phyloP scores from a whole-genome alignment of 2,113 vertebrate genomes.

The Elanus axillaris region DNA sequence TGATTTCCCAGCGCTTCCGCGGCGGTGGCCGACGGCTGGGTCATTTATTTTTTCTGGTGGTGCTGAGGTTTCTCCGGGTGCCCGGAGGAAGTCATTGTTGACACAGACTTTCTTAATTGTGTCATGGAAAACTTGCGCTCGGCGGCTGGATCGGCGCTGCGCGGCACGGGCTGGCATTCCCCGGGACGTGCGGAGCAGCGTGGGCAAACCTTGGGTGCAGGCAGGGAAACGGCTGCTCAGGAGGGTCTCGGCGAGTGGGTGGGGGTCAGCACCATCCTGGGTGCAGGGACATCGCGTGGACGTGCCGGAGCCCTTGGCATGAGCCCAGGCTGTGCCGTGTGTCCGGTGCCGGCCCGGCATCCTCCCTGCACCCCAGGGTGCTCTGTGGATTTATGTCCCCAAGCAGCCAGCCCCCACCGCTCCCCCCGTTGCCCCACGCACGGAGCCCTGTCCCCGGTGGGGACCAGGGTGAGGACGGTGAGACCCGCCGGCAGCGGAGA shows the following conservation, averaged over 20 bases:
- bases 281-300: fast-evolving
- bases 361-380: not conserved
- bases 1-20: fast-evolving
- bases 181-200: fast-evolving
- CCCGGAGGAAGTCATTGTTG: slow-evolving; percentile 39
- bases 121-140: not conserved
- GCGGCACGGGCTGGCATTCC: not conserved
- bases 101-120: not conserved
- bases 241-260: fast-evolving
- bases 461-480: not conserved
- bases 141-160: not conserved
- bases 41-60: not conserved
- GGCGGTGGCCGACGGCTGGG: not conserved
- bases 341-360: fast-evolving
- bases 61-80: not conserved
- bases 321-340: not conserved
- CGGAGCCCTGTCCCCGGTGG: not conserved
- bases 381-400: not conserved
- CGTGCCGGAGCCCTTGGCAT: not conserved
- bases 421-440: fast-evolving
- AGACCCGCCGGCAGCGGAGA: fast-evolving
- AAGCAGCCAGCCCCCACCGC: fast-evolving
- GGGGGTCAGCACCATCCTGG: fast-evolving
- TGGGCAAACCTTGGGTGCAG: not conserved
- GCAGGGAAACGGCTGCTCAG: fast-evolving